These are phyloP conservation scores for Harmothoe impar DNA, from an alignment of 2,888 invertebrate species.

Conservation along the genomic window DNA sequence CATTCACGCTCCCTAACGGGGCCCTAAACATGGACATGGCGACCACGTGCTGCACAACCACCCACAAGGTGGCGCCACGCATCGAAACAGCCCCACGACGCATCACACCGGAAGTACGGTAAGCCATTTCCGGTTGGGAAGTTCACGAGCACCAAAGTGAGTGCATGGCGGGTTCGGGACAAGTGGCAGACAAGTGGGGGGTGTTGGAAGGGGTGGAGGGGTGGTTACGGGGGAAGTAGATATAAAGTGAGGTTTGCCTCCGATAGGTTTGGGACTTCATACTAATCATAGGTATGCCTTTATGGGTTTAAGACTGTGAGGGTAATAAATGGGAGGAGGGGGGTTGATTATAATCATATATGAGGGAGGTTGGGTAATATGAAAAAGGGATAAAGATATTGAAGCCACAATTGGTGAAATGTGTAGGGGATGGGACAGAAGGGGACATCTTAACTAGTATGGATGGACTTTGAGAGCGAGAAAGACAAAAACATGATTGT, in stretches of 20 bases:
- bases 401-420: too few species aligned
- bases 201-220: neutral
- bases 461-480: too few species aligned
- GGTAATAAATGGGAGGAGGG: too few species aligned
- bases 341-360: too few species aligned
- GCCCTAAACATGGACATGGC: conserved; percentile 11
- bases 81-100: neutral
- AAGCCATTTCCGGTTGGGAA: conserved; percentile 32
- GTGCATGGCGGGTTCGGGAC: neutral
- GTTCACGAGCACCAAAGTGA: neutral
- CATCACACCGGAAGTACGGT: conserved; percentile 33
- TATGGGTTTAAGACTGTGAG: too few species aligned
- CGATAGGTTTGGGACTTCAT: neutral
- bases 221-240: neutral
- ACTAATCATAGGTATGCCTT: too few species aligned
- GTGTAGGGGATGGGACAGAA: too few species aligned
- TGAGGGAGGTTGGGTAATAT: too few species aligned
- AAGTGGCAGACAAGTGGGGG: too few species aligned
- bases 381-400: too few species aligned
- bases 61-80: conserved; percentile 40
- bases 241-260: neutral
- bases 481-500: too few species aligned
- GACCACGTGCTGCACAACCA: conserved; percentile 34
- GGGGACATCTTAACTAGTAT: too few species aligned
- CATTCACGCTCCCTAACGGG: neutral